Evolutionary conservation across 2,888 invertebrate species (phyloP), one percentile per base, ranked within the genome.

Genomic region (Lepidocyrtoides sp.): DNA sequence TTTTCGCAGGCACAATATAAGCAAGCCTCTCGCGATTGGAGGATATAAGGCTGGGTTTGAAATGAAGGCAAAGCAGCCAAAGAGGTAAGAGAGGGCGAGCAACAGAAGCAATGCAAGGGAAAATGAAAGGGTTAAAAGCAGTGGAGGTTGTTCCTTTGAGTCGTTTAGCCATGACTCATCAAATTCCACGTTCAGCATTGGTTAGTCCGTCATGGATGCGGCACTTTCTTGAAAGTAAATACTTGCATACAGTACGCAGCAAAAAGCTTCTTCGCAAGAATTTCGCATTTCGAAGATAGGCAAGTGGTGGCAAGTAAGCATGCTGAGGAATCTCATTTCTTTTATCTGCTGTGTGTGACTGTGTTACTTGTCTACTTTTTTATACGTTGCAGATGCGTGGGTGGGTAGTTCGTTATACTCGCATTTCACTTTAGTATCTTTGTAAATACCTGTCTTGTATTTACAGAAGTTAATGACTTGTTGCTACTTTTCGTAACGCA

Each of bases 131-230:
- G 89, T 89, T 89, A 89, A 83, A 29, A 63, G 29, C 26, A 7
- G 63, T 23, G 83, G 83, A 89, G 89, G 89, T 44, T 83, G 89
- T 57, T 72, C 83, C 82, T 88, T 69, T 48, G 51, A 77, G 87
- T 81, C 26, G 72, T 32, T 81, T 81, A 66, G 83, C 89, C 89
- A 89, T 89, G 89, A 89, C 89, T 89, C 89, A 89, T 89, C 89
- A 75, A 72, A 83, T 89, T 51, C 69, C 66, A 82, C 69, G 88
- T 69, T 57, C 57, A 81, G 88, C 88, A 88, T 88, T 88, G 88
- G 89, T 63, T 83, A 32, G 57, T 66, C 72, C 75, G 82, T 89
- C 83, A 83, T 83, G 88, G 89, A 89, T 89, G 89, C 89, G 75
- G 89, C 89, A 75, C 83, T 83, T 83, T 89, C 89, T 89, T 89